Conservation (phyloP, 2,888 invertebrate species). For the Phragmatobia fuliginosa region DNA sequence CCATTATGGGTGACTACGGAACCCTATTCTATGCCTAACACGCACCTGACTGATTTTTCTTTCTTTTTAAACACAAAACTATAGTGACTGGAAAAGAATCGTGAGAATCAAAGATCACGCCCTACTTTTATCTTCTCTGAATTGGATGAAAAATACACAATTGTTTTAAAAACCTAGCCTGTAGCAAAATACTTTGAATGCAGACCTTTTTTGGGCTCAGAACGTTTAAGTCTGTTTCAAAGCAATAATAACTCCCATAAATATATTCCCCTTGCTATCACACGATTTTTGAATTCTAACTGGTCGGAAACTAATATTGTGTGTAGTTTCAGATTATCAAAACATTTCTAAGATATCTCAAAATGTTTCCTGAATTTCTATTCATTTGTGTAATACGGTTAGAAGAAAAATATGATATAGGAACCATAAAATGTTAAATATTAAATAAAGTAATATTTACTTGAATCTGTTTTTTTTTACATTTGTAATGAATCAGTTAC, state of each 20-base stretch:
- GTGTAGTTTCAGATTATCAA: neutral
- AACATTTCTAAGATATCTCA: neutral
- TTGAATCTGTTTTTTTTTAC: no score
- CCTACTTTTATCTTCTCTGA: constrained; percentile 11
- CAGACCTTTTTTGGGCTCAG: constrained; percentile 40
- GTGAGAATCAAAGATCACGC: constrained; percentile 9
- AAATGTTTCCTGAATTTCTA: neutral
- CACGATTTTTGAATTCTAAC: constrained; percentile 26
- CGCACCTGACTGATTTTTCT: no score
- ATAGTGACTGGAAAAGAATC: neutral
- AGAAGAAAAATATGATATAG: no score
- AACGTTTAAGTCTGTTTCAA: constrained; percentile 46
- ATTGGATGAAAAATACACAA: constrained; percentile 9
- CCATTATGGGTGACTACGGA: no score
- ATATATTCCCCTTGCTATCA: constrained; percentile 43
- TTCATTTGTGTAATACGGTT: no score
- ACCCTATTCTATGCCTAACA: no score
- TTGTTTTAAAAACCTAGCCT: constrained; percentile 42
- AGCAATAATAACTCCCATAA: constrained; percentile 48
- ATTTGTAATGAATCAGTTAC: no score
- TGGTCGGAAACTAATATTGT: constrained; percentile 20
- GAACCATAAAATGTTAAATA: no score
- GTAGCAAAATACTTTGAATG: constrained; percentile 47
- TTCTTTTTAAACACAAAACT: neutral
- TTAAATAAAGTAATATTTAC: no score